Evolutionary conservation across 1,140 invertebrate genomes (phyloP).

Genomic region (Prorops nasuta): DNA sequence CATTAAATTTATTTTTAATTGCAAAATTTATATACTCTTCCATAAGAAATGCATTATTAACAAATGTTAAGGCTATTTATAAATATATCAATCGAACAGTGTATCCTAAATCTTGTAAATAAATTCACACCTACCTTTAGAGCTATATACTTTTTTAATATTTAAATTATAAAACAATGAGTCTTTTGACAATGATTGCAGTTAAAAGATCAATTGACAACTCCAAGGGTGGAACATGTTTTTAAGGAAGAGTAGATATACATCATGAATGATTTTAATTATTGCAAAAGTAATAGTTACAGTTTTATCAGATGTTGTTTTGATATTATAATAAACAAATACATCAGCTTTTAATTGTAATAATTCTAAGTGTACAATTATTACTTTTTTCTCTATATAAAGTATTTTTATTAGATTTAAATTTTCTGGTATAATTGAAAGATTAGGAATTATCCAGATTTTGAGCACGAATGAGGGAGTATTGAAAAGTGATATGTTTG

Average conservation of each 20-base stretch:
- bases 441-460: too few species aligned
- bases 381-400: slow-evolving; percentile 9
- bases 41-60: slow-evolving; percentile 56
- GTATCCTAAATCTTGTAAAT: slow-evolving; percentile 36
- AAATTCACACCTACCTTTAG: slow-evolving; percentile 47
- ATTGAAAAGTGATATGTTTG: too few species aligned
- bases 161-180: slow-evolving; percentile 27
- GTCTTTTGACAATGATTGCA: slow-evolving; percentile 22
- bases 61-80: slow-evolving; percentile 21
- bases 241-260: slow-evolving; percentile 25
- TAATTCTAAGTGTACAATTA: too few species aligned
- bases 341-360: too few species aligned
- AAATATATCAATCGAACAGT: slow-evolving; percentile 27
- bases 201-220: slow-evolving; percentile 33
- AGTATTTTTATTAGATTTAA: neutral
- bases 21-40: slow-evolving; percentile 34
- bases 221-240: slow-evolving; percentile 47
- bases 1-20: slow-evolving; percentile 3
- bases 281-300: too few species aligned
- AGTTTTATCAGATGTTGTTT: too few species aligned
- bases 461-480: too few species aligned
- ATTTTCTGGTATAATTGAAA: neutral
- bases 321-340: too few species aligned
- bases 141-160: slow-evolving; percentile 23
- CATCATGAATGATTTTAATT: slow-evolving; percentile 18